A percentile compares a stretch with the other conserved stretches of the same genome.
These are phyloP conservation scores for Sebastes reedi DNA, from an alignment of 2,797 vertebrate species.

Conservation along the genomic window DNA sequence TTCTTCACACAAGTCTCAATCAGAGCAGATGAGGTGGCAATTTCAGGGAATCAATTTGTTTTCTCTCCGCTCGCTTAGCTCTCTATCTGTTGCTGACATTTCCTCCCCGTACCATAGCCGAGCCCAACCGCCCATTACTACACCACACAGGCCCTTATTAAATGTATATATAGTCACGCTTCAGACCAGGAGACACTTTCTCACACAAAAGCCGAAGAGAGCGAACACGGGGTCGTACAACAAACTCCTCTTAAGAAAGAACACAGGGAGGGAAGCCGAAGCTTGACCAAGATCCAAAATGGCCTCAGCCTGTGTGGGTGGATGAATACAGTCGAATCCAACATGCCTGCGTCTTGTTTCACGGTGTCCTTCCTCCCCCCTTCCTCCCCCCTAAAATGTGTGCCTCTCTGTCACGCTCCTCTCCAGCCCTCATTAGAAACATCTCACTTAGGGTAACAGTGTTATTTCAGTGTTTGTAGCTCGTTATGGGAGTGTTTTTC, in stretches of 20 bases:
- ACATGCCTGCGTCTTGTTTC: slow-evolving; percentile 63
- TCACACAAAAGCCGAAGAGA: slow-evolving; percentile 72
- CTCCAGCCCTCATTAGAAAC: slow-evolving; percentile 73
- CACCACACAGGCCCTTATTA: slow-evolving; percentile 85
- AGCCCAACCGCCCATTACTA: slow-evolving; percentile 82
- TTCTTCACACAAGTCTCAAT: slow-evolving; percentile 41
- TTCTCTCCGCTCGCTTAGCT: slow-evolving; percentile 66
- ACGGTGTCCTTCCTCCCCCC: background rate
- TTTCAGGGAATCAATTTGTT: slow-evolving; percentile 75
- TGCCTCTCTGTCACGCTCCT: slow-evolving; percentile 49
- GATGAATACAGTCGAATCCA: slow-evolving; percentile 58
- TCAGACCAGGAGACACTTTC: slow-evolving; percentile 75
- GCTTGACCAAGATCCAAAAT: slow-evolving; percentile 67
- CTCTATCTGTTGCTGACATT: slow-evolving; percentile 76
- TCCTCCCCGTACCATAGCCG: slow-evolving; percentile 71
- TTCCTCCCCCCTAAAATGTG: background rate
- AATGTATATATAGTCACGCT: slow-evolving; percentile 87
- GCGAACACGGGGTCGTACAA: slow-evolving; percentile 53
- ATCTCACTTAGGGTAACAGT: slow-evolving; percentile 77
- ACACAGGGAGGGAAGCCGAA: slow-evolving; percentile 44
- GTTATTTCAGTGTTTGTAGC: slow-evolving; percentile 81
- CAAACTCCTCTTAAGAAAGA: slow-evolving; percentile 45
- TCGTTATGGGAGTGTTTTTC: slow-evolving; percentile 76
- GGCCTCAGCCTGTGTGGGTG: slow-evolving; percentile 62
- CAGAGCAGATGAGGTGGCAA: slow-evolving; percentile 52